Base-by-base conservation (phyloP, 2,113 vertebrate species). In the Tiliqua scincoides region DNA sequence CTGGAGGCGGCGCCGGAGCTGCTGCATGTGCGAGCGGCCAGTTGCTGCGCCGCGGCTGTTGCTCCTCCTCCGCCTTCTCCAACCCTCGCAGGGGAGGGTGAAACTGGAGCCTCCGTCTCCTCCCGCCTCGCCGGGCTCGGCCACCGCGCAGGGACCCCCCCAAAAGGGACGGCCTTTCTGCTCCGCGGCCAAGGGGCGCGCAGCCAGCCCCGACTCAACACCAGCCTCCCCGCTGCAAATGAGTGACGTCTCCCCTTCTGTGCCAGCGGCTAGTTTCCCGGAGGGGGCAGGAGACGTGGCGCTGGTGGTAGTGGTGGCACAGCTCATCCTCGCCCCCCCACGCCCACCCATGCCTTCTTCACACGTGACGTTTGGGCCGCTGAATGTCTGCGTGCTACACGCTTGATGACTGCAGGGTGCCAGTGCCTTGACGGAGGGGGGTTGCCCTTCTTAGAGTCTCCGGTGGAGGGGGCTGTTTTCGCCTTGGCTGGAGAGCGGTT, bases 161-260 rank as follows among this genome's bases (percentile, higher is more conserved):
- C 83, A 37, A 23, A 90, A n/a, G n/a, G 76, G 27, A 37, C 30
- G 84, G 40, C 87, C 71, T 87, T 83, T 17, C 88, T 27, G 78
- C 79, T 32, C 62, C 61, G 0, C 25, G 52, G 57, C 57, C 20
- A 37, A 67, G 17, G 79, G 1, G n/a, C 4, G 2, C 57, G 30
- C 1, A 23, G 6, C 3, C 7, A 43, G 62, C 52, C 52, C 18
- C 11, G 0, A 3, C 40, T 2, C 57, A 43, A 12, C 1, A 8
- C 57, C 18, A 35, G 25, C 15, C 71, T 84, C 23, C 11, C 73
- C 18, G n/a, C 4, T 27, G 21, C 43, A 30, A 40, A 40, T 15
- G 10, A 12, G n/a, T 37, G 74, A 85, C 74, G 83, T 40, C 48
- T 78, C 74, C 48, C 43, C 63, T 85, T 68, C 57, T 20, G 81